Conservation (phyloP, 2,888 invertebrate species). For the Agrochola litura region DNA sequence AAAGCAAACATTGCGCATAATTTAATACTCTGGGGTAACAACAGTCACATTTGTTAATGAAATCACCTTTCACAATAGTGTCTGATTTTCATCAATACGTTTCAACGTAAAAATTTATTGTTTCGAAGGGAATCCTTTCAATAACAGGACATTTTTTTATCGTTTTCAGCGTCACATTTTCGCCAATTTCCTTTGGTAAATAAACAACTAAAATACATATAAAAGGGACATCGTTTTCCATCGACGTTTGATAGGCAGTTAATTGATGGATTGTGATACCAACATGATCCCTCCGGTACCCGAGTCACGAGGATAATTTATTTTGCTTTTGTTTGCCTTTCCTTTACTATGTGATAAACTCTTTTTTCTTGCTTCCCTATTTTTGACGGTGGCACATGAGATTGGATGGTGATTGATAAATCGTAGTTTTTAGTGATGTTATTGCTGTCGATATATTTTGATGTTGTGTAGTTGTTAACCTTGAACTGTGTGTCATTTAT, state of each 20-base stretch:
- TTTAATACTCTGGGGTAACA: conserved; percentile 9
- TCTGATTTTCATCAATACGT: neutral
- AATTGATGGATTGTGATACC: conserved; percentile 68
- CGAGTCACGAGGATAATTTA: conserved; percentile 64
- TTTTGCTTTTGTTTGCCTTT: conserved; percentile 64
- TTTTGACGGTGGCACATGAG: conserved; percentile 59
- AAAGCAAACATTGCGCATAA: conserved; percentile 18
- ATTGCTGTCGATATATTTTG: conserved; percentile 30
- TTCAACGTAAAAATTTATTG: neutral
- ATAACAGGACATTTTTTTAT: conserved; percentile 15
- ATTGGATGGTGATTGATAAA: conserved; percentile 66
- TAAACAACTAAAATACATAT: conserved; percentile 53
- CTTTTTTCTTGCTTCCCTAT: conserved; percentile 51
- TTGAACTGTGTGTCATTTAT: conserved; percentile 21
- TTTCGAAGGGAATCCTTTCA: neutral
- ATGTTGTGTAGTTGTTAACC: conserved; percentile 13
- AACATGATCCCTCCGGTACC: conserved; percentile 62
- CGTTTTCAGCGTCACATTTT: conserved; percentile 20
- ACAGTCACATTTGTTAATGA: neutral
- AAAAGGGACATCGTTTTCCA: conserved; percentile 60
- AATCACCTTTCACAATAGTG: neutral
- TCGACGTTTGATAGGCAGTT: conserved; percentile 66
- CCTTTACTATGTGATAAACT: conserved; percentile 64
- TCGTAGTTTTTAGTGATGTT: conserved; percentile 53
- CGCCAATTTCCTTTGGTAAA: conserved; percentile 15